These are phyloP conservation scores for Hydra vulgaris DNA, from an alignment of 30 jellyfish, hydroid and myxozoan genomes.

Conservation along the genomic window DNA sequence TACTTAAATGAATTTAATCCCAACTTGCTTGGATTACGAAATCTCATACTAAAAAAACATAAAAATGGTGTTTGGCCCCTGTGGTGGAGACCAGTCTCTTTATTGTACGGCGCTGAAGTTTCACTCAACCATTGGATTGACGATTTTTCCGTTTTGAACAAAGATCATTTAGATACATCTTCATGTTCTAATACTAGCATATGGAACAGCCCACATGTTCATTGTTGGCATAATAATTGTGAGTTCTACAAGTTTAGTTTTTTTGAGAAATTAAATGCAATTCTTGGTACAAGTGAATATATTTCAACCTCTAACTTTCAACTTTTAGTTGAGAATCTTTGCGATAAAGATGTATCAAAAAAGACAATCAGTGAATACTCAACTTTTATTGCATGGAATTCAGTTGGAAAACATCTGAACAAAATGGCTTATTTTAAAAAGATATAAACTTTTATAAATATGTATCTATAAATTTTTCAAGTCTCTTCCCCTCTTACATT, in stretches of 20 bases:
- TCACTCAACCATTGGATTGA: not conserved
- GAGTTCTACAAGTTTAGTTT: not conserved
- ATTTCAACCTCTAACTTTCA: not conserved
- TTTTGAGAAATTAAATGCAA: not conserved
- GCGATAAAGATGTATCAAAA: not conserved
- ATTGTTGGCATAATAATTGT: slow-evolving; percentile 11
- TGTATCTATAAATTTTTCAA: too few species aligned
- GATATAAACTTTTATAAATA: too few species aligned
- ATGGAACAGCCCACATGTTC: not conserved
- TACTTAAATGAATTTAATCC: slow-evolving; percentile 9
- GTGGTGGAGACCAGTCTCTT: slow-evolving; percentile 9
- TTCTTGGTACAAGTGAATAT: not conserved
- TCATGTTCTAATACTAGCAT: not conserved
- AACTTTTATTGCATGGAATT: slow-evolving; percentile 9
- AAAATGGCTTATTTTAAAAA: too few species aligned
- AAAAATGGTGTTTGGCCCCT: not conserved
- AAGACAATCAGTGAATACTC: slow-evolving; percentile 1
- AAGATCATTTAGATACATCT: not conserved
- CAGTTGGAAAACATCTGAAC: not conserved
- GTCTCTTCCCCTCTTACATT: too few species aligned
- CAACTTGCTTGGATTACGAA: not conserved
- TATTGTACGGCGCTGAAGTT: not conserved
- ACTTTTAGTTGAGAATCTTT: not conserved
- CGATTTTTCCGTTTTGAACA: not conserved
- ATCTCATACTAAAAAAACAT: not conserved